These are phyloP conservation scores for Melanotaenia boesemani DNA, from an alignment of 2,797 vertebrate genomes.

Conservation along the genomic window DNA sequence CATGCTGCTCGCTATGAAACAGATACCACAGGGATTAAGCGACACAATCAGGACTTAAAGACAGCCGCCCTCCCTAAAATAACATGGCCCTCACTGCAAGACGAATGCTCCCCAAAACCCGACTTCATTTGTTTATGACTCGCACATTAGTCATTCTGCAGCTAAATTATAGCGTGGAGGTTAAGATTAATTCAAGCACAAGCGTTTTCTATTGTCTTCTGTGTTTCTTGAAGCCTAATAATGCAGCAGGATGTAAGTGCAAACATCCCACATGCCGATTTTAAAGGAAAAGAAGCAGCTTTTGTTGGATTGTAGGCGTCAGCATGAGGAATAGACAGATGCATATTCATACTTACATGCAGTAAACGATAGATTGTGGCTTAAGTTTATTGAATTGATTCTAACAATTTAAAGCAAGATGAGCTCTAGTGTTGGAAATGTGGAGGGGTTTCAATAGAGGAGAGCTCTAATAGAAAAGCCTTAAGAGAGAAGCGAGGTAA, in stretches of 20 bases:
- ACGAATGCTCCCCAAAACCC: slow-evolving; percentile 79
- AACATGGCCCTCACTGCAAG: slow-evolving; percentile 75
- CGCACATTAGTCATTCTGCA: slow-evolving; percentile 79
- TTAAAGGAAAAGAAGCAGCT: slow-evolving; percentile 17
- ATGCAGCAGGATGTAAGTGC: slow-evolving; percentile 66
- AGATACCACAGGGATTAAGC: slow-evolving; percentile 81
- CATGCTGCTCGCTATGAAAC: slow-evolving; percentile 79
- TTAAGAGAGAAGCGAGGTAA: slow-evolving; percentile 60
- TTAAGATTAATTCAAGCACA: slow-evolving; percentile 77
- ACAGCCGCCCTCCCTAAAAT: slow-evolving; percentile 81
- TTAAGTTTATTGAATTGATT: slow-evolving; percentile 45
- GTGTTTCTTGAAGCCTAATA: slow-evolving; percentile 66
- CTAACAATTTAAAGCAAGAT: slow-evolving; percentile 24
- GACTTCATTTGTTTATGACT: slow-evolving; percentile 83
- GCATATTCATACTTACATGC: slow-evolving; percentile 43
- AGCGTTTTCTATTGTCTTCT: slow-evolving; percentile 71
- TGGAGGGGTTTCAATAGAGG: slow-evolving; percentile 11
- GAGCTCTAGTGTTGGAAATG: not conserved
- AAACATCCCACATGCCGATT: slow-evolving; percentile 64
- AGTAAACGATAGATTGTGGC: slow-evolving; percentile 23
- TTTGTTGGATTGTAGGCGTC: slow-evolving; percentile 54
- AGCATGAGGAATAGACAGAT: slow-evolving; percentile 59
- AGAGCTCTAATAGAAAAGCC: slow-evolving; percentile 32
- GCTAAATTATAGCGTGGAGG: slow-evolving; percentile 73
- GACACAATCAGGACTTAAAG: slow-evolving; percentile 84